Evolutionary conservation across 2,113 vertebrate genomes (phyloP).

Genomic region (Dolichallabes microphthalmus): DNA sequence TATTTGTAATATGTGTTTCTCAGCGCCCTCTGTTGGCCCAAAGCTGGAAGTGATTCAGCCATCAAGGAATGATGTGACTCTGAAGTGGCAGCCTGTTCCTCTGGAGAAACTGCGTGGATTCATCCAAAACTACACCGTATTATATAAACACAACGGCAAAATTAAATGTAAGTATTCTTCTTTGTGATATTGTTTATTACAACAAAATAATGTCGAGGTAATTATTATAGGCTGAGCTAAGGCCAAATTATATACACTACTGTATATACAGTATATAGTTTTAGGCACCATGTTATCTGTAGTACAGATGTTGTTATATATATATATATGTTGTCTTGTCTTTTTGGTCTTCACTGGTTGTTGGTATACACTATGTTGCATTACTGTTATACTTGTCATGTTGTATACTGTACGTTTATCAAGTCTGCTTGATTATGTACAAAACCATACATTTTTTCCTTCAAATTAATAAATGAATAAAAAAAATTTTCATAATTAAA

Average conservation of each 20-base stretch:
- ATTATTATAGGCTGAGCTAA: neutral
- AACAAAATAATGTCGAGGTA: neutral
- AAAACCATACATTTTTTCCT: too few species aligned
- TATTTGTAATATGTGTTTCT: neutral
- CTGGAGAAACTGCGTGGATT: conserved; percentile 65
- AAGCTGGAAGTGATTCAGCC: conserved; percentile 48
- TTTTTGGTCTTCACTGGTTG: too few species aligned
- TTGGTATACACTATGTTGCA: too few species aligned
- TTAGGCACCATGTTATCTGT: too few species aligned
- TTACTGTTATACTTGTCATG: too few species aligned
- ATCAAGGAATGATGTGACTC: conserved; percentile 41
- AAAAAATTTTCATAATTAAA: too few species aligned
- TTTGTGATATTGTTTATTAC: neutral
- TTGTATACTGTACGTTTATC: too few species aligned
- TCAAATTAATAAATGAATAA: too few species aligned
- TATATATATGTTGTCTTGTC: too few species aligned
- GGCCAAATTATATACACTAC: neutral
- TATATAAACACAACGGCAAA: conserved; percentile 50
- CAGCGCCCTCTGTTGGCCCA: conserved; percentile 65
- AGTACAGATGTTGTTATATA: too few species aligned
- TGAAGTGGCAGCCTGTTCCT: conserved; percentile 66
- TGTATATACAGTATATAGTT: too few species aligned
- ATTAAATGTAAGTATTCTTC: conserved; percentile 55
- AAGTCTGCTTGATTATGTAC: too few species aligned
- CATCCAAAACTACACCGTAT: conserved; percentile 65